Percentiles rank a stretch among this genome's conserved stretches.
Evolutionary conservation across 2,113 vertebrate genomes (phyloP).

Genomic region (Clarias gariepinus): DNA sequence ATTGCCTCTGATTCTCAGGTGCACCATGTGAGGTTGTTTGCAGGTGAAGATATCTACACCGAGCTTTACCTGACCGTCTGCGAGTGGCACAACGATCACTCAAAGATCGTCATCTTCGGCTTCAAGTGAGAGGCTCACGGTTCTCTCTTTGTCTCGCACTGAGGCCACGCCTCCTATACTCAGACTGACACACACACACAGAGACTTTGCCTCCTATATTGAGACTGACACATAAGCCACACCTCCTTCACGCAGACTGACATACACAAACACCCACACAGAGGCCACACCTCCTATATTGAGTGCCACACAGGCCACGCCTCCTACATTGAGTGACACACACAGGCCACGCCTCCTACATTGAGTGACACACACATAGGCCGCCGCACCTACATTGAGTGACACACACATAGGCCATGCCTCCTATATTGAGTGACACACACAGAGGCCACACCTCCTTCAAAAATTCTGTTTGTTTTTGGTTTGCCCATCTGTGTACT

Average conservation of each 20-base stretch:
- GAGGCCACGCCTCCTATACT: background rate
- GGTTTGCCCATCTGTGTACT: background rate
- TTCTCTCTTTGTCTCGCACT: background rate
- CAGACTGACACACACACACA: background rate
- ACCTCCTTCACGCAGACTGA: background rate
- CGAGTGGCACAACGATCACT: slow-evolving; percentile 89
- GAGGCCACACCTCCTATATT: background rate
- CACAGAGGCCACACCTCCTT: background rate
- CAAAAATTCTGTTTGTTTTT: background rate
- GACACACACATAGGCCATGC: background rate
- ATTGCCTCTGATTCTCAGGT: slow-evolving; percentile 68
- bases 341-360: background rate
- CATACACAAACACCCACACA: background rate
- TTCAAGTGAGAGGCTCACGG: slow-evolving; percentile 81
- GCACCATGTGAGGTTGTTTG: slow-evolving; percentile 88
- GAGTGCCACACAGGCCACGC: background rate
- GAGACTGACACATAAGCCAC: background rate
- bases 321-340: background rate
- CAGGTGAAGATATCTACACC: slow-evolving; percentile 88
- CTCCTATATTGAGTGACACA: too few species aligned
- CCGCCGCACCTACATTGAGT: too few species aligned
- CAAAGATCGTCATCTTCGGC: slow-evolving; percentile 91
- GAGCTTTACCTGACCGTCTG: slow-evolving; percentile 91
- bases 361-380: background rate
- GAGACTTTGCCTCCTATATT: background rate